These are phyloP conservation scores for Campylomormyrus tamandua DNA, from an alignment of 2,113 vertebrate genomes.

Conservation along the genomic window DNA sequence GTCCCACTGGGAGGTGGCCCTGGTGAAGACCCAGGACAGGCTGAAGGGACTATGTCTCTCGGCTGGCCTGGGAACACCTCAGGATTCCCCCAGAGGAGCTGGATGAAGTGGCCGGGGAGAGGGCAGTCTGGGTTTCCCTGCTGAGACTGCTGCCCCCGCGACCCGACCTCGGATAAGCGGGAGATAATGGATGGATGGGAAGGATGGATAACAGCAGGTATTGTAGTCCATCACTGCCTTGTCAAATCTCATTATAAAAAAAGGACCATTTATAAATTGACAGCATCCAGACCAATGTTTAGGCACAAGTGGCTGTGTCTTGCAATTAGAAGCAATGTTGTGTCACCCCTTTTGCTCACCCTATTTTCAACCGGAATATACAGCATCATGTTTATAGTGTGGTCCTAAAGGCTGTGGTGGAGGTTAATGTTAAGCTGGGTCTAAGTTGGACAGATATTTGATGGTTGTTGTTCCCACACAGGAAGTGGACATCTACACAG, in stretches of 20 bases:
- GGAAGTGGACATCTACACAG: slow-evolving; percentile 96
- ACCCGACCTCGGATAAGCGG: too few species aligned
- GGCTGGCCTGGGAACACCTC: too few species aligned
- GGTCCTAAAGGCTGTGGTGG: neutral
- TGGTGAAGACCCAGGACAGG: too few species aligned
- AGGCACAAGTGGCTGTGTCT: neutral
- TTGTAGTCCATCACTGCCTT: neutral
- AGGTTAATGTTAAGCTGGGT: neutral
- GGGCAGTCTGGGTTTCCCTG: too few species aligned
- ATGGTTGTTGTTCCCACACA: slow-evolving; percentile 40
- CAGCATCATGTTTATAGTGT: neutral
- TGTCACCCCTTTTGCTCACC: neutral
- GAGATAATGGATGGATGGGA: too few species aligned
- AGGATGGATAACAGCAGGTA: neutral
- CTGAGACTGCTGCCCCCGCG: too few species aligned
- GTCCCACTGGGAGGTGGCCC: too few species aligned
- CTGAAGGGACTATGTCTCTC: too few species aligned
- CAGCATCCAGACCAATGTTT: neutral
- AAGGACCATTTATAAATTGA: neutral
- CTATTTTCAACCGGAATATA: neutral
- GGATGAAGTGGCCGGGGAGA: too few species aligned
- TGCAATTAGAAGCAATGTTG: neutral
- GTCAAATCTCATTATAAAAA: neutral
- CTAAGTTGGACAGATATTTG: neutral
- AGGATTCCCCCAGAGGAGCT: too few species aligned